These are phyloP conservation scores for Drosophila oshimai DNA, from an alignment of 1,140 invertebrate species.

Conservation along the genomic window DNA sequence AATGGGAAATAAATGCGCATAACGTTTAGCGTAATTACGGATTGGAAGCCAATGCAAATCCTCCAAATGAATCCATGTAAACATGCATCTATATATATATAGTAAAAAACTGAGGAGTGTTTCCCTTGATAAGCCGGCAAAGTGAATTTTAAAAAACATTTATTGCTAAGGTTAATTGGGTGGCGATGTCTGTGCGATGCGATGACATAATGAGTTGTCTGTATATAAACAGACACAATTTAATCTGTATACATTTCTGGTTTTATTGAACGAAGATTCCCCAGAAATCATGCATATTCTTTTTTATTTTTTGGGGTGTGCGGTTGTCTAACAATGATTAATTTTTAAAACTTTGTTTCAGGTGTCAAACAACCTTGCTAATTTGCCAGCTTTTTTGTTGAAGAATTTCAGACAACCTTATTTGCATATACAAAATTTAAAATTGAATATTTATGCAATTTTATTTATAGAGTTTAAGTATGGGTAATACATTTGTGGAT, in stretches of 20 bases:
- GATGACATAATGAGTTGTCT: constrained; percentile 44
- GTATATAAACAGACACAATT: constrained; percentile 12
- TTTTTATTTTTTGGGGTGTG: not conserved
- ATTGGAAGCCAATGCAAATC: constrained; percentile 31
- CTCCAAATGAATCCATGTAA: constrained; percentile 17
- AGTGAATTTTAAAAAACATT: constrained; percentile 19
- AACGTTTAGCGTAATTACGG: constrained; percentile 75
- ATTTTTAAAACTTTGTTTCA: constrained; percentile 14
- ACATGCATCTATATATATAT: not conserved
- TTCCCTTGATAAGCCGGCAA: constrained; percentile 41
- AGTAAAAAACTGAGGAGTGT: not conserved
- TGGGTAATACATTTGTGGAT: not conserved
- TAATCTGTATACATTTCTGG: constrained; percentile 9
- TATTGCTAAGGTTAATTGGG: constrained; percentile 67
- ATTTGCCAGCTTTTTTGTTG: constrained; percentile 2
- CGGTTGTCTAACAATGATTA: constrained; percentile 10
- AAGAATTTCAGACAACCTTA: not conserved
- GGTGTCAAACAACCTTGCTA: constrained; percentile 3
- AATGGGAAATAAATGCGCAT: constrained; percentile 70
- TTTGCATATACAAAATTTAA: constrained; percentile 3
- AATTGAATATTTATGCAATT: not conserved
- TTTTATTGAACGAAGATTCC: not conserved
- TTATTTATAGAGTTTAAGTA: not conserved
- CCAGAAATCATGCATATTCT: constrained; percentile 16
- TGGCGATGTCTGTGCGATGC: constrained; percentile 32